Conservation (phyloP, 2,888 invertebrate genomes). For the Agrotis segetum region DNA sequence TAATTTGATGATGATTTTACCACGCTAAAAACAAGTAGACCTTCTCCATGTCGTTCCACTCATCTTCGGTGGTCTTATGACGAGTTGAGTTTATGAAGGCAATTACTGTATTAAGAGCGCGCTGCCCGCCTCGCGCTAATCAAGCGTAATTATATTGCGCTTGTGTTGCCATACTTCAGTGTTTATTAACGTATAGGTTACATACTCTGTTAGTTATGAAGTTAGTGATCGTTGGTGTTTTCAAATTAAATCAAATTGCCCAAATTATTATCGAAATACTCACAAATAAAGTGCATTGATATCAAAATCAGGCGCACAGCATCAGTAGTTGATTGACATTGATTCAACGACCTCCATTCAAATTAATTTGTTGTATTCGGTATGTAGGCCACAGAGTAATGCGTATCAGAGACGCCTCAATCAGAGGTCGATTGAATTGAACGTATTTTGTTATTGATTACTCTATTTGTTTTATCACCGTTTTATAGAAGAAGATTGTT, state of each 20-base stretch:
- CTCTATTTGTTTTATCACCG: constrained; percentile 28
- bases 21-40: too few species aligned
- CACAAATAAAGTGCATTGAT: constrained; percentile 52
- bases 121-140: constrained; percentile 78
- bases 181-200: constrained; percentile 23
- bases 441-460: constrained; percentile 30
- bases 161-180: constrained; percentile 69
- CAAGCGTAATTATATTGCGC: constrained; percentile 86
- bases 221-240: not conserved
- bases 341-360: constrained; percentile 59
- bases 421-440: constrained; percentile 64
- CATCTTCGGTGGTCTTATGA: constrained; percentile 59
- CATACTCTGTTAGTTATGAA: constrained; percentile 11
- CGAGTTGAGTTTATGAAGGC: constrained; percentile 67
- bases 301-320: constrained; percentile 47
- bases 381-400: constrained; percentile 60
- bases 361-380: constrained; percentile 62
- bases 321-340: constrained; percentile 61
- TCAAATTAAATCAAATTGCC: not conserved
- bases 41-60: constrained; percentile 18
- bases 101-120: constrained; percentile 85
- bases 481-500: not conserved
- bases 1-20: too few species aligned
- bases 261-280: constrained; percentile 6
- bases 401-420: constrained; percentile 51